Conservation (phyloP, 1,140 invertebrate genomes). For the Ladona fulva region DNA sequence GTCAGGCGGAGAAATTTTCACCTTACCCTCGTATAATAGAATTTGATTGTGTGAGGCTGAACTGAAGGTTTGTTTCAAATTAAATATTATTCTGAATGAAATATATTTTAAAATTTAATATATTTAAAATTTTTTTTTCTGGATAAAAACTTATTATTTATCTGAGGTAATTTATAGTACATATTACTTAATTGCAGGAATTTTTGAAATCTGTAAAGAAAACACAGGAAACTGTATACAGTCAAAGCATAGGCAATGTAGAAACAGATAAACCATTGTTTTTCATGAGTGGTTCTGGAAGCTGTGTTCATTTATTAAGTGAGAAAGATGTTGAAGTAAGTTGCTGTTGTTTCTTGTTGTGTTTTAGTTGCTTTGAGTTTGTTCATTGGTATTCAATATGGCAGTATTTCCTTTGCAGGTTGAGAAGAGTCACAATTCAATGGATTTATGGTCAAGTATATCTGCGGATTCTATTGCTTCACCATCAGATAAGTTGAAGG, state of each 20-base stretch:
- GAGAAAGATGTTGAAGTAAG: slow-evolving; percentile 1
- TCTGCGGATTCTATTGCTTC: background rate
- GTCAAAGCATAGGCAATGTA: background rate
- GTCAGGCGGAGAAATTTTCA: no score
- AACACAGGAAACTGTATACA: background rate
- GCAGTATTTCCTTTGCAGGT: background rate
- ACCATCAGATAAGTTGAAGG: background rate
- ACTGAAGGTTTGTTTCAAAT: no score
- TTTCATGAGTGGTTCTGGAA: background rate
- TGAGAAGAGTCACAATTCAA: background rate
- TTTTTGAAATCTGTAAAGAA: background rate
- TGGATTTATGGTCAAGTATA: background rate
- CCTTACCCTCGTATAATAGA: no score
- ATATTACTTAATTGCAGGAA: background rate
- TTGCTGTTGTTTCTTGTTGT: background rate
- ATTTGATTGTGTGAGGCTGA: no score
- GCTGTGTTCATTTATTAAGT: background rate
- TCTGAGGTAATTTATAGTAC: no score
- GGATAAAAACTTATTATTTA: no score
- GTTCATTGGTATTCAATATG: background rate
- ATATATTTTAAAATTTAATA: no score
- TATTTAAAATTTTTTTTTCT: no score
- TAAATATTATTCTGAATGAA: no score
- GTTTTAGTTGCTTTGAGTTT: background rate
- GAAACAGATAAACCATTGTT: background rate